Conservation (phyloP, 2,113 vertebrate genomes). For the Equus przewalskii region DNA sequence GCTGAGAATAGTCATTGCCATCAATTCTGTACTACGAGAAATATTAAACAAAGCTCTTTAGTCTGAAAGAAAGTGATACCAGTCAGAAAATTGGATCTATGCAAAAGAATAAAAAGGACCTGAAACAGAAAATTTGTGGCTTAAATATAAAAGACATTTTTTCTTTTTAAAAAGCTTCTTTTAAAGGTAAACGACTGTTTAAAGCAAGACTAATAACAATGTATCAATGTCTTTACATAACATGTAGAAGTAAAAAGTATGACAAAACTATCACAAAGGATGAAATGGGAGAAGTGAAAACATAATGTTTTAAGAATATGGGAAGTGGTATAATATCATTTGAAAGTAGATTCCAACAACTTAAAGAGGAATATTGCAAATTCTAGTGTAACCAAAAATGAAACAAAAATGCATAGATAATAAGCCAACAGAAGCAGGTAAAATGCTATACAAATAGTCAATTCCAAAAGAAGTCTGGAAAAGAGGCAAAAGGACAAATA, state of each 20-base stretch:
- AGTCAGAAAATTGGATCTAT: neutral
- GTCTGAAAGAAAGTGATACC: neutral
- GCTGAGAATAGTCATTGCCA: neutral
- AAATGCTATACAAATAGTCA: neutral
- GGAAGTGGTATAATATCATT: neutral
- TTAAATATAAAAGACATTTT: neutral
- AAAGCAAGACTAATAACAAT: neutral
- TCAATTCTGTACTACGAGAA: neutral
- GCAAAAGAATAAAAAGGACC: neutral
- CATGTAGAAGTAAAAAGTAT: neutral
- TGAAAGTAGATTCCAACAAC: neutral
- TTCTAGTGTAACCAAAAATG: neutral
- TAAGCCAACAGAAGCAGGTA: neutral
- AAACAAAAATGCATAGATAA: neutral
- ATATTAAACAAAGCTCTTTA: neutral
- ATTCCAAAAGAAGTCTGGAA: neutral
- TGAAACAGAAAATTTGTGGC: neutral
- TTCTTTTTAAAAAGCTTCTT: neutral
- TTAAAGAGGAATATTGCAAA: neutral
- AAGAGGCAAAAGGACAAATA: neutral
- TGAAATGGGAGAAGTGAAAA: neutral
- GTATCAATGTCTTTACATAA: neutral
- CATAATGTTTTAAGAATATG: neutral
- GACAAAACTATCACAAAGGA: neutral
- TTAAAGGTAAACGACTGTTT: neutral